Conservation (phyloP, 2,888 invertebrate genomes). For the Drosophila anomelani region DNA sequence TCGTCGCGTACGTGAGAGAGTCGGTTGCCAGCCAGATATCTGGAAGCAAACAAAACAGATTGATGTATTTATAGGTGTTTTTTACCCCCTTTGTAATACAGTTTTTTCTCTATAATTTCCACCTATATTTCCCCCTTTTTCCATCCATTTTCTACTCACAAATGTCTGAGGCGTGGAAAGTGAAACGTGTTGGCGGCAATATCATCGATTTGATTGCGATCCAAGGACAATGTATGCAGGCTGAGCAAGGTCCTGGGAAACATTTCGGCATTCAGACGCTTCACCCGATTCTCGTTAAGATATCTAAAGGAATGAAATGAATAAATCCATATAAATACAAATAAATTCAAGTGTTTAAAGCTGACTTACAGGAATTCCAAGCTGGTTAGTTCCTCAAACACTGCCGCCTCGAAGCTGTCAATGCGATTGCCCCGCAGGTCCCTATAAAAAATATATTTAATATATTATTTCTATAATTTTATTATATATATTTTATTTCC, state of each 20-base stretch:
- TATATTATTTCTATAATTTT: background rate
- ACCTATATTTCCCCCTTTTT: background rate
- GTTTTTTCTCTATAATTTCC: background rate
- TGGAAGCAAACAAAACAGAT: constrained; percentile 65
- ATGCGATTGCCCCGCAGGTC: constrained; percentile 86
- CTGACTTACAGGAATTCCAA: constrained; percentile 85
- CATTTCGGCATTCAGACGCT: constrained; percentile 76
- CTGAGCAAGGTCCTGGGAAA: constrained; percentile 82
- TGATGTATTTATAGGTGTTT: constrained; percentile 11
- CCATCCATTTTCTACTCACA: constrained; percentile 83
- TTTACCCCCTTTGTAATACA: background rate
- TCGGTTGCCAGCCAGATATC: constrained; percentile 86
- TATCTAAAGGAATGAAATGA: constrained; percentile 68
- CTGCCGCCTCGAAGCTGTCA: constrained; percentile 79
- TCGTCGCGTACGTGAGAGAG: constrained; percentile 83
- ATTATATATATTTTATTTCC: background rate
- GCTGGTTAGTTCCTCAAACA: constrained; percentile 83
- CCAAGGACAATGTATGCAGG: constrained; percentile 85
- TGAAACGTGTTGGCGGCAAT: constrained; percentile 82
- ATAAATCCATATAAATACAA: background rate
- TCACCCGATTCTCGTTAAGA: constrained; percentile 85
- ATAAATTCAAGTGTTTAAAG: background rate
- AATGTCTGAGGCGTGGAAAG: constrained; percentile 83
- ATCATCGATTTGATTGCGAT: constrained; percentile 83
- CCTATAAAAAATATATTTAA: constrained; percentile 69